Evolutionary conservation across 2,113 vertebrate species (phyloP), one percentile per base, ranked within the genome.

Genomic region (Baryphthengus martii): DNA sequence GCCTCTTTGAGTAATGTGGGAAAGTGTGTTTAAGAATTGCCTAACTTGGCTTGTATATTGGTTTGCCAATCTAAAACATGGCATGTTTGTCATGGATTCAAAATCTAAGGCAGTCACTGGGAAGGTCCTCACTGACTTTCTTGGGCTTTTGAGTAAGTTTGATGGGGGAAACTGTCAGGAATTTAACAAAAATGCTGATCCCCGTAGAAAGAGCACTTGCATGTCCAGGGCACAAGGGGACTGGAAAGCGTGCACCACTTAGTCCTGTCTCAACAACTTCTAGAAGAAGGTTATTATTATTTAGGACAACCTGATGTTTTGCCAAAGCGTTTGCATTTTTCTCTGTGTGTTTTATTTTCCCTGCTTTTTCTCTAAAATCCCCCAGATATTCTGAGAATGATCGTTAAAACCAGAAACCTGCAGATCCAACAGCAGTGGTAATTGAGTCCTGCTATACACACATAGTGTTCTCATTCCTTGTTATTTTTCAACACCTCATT

Each of bases 401-500:
- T 80, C 71, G 77, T 63, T 83, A 88, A 95, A 95, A 9, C 15
- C 37, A 88, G 68, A 77, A 83, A 25, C 29, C 15, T 84, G 35
- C 47, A 70, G 35, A 67, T 81, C 37, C 44, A 90, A 53, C 19
- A 81, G 35, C 47, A 49, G 28, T 50, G 25, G n/a, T 88, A 93
- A 95, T 62, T 91, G 75, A 88, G 42, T 24, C 52, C 53, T 52
- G 42, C 52, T 86, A 56, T 70, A 63, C 31, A 18, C 42, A 17
- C 52, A 42, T 58, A 1, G 2, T 66, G 29, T 79, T 91, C 58
- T 86, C 68, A 56, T 74, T 85, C 26, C 63, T 25, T 17, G 12
- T 4, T 79, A 53, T 92, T 95, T 94, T 97, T 91, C 67, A 94
- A 84, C 67, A 72, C 16, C 53, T 85, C 28, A 8, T 91, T 91